Conservation (phyloP, 2,113 vertebrate species). For the Erpornis zantholeuca region DNA sequence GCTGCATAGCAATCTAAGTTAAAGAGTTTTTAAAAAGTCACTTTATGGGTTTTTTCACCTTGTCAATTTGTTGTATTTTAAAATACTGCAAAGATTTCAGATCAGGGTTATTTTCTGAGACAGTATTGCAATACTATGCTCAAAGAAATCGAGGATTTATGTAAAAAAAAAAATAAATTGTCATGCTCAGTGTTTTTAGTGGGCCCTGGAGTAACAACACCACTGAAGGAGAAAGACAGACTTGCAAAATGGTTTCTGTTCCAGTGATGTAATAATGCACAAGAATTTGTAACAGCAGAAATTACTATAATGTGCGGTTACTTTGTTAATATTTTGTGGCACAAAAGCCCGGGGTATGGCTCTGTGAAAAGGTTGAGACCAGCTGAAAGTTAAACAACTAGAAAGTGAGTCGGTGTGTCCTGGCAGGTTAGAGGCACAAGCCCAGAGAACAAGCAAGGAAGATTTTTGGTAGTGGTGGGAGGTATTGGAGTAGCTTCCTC, state of each 20-base stretch:
- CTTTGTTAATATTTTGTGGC: background rate
- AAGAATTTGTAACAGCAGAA: background rate
- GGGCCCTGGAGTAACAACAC: background rate
- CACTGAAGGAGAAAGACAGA: background rate
- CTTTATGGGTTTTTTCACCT: background rate
- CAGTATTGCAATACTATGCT: background rate
- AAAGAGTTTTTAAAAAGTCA: background rate
- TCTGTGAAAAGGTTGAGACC: background rate
- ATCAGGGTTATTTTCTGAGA: background rate
- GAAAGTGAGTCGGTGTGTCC: background rate
- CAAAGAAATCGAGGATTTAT: background rate
- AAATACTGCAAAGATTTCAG: background rate
- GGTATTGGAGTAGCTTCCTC: background rate
- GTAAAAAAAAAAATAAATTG: background rate
- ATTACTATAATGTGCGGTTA: background rate
- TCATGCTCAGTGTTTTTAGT: background rate
- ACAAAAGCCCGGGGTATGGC: background rate
- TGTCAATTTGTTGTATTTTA: background rate
- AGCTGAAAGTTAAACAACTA: background rate
- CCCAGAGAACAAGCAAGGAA: background rate
- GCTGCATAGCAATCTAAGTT: background rate
- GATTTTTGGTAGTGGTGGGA: background rate
- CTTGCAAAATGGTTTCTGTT: background rate
- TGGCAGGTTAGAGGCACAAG: background rate
- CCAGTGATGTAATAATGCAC: background rate